phyloP scores from a whole-genome alignment of 1,140 invertebrate species.

The Diprion similis region DNA sequence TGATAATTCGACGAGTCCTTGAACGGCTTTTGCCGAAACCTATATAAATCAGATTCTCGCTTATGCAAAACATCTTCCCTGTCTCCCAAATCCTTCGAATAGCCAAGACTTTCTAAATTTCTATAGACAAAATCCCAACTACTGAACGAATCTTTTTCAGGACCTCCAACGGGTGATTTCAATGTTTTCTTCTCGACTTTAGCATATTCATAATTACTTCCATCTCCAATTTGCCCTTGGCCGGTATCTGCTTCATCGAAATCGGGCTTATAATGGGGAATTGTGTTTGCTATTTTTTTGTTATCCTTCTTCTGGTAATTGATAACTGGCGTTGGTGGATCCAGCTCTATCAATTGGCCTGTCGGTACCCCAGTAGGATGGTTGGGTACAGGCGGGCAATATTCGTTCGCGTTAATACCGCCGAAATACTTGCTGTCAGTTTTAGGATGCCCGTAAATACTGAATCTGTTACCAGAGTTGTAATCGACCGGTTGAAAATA shows the following conservation, averaged over 20 bases:
- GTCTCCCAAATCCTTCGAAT: conserved; percentile 73
- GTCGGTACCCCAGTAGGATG: conserved; percentile 62
- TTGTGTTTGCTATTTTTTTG: conserved; percentile 15
- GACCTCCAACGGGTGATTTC: conserved; percentile 21
- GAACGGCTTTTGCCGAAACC: conserved; percentile 32
- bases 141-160: conserved; percentile 63
- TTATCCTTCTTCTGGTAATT: conserved; percentile 37
- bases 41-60: conserved; percentile 25
- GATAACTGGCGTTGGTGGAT: conserved; percentile 58
- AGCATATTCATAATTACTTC: conserved; percentile 34
- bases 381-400: conserved; percentile 34
- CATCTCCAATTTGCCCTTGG: conserved; percentile 26
- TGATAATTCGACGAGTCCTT: conserved; percentile 25
- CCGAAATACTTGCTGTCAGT: conserved; percentile 30
- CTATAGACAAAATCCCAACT: conserved; percentile 82
- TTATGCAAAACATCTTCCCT: conserved; percentile 66
- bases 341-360: conserved; percentile 75
- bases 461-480: conserved; percentile 31
- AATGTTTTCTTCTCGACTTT: conserved; percentile 35
- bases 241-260: conserved; percentile 44
- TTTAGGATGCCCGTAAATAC: conserved; percentile 25
- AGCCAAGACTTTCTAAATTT: conserved; percentile 76
- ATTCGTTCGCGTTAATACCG: conserved; percentile 29
- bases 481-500: conserved; percentile 33
- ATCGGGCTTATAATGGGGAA: conserved; percentile 28